A percentile compares a stretch with the other conserved stretches of the same genome.
Evolutionary conservation across 2,797 vertebrate genomes (phyloP).

Genomic region (Sciurus carolinensis): DNA sequence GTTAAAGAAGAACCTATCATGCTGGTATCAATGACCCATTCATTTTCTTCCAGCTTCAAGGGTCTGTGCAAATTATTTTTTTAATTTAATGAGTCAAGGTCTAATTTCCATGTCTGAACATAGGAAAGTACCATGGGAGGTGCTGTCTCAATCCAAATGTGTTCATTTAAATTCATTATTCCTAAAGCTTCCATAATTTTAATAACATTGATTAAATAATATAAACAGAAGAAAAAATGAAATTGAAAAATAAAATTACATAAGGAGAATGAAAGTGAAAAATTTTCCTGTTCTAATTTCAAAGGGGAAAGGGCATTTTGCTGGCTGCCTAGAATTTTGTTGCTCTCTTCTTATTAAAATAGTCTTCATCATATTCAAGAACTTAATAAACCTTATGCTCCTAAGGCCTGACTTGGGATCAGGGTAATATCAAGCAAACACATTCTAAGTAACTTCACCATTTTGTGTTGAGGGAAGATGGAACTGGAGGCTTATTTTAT

Average conservation of each 20-base stretch:
- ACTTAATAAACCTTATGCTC: not conserved
- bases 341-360: not conserved
- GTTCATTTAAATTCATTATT: slow-evolving; percentile 7
- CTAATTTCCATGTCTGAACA: not conserved
- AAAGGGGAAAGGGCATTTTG: not conserved
- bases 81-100: not conserved
- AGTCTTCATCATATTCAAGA: not conserved
- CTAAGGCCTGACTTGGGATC: not conserved
- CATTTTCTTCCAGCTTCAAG: not conserved
- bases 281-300: slow-evolving; percentile 13
- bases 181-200: not conserved
- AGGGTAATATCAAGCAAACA: not conserved
- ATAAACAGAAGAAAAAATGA: not conserved
- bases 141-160: not conserved
- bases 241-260: not conserved
- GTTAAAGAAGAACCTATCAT: not conserved
- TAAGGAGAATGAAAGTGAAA: not conserved
- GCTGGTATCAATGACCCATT: not conserved
- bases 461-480: not conserved
- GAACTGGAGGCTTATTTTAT: not conserved
- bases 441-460: not conserved
- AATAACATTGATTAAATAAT: not conserved
- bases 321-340: not conserved
- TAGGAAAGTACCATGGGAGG: not conserved
- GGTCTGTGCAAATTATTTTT: not conserved